A percentile compares a stretch with the other conserved stretches of the same genome.
phyloP scores from a whole-genome alignment of 2,113 vertebrate genomes.

The Pseudorasbora parva region DNA sequence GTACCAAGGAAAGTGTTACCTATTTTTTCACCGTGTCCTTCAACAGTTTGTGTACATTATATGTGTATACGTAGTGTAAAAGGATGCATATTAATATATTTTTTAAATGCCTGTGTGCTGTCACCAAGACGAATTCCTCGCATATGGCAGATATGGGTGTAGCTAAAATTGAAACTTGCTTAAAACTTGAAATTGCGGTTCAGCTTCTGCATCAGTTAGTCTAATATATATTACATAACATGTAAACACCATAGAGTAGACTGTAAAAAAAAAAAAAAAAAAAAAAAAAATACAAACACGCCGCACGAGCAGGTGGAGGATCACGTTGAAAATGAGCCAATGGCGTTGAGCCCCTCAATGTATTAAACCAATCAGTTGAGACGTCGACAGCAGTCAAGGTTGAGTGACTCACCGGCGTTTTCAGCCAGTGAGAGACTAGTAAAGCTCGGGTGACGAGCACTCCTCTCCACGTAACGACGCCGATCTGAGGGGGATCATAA shows the following conservation, averaged over 20 bases:
- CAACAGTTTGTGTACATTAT: too few relatives aligned
- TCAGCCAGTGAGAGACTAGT: neutral
- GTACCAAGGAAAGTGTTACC: too few relatives aligned
- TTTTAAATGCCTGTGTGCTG: too few relatives aligned
- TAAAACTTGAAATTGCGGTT: neutral
- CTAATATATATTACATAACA: neutral
- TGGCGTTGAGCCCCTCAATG: neutral
- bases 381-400: neutral
- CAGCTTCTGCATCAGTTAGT: neutral
- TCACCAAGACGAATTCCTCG: too few relatives aligned
- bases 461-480: neutral
- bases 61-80: too few relatives aligned
- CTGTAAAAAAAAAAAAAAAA: too few relatives aligned
- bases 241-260: too few relatives aligned
- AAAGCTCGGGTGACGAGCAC: neutral
- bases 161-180: too few relatives aligned
- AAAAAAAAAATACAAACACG: constrained; percentile 27
- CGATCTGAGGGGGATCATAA: neutral
- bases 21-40: too few relatives aligned
- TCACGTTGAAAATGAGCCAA: neutral
- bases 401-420: constrained; percentile 17
- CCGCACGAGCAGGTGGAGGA: neutral
- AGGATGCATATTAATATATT: too few relatives aligned
- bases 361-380: constrained; percentile 43
- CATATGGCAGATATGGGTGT: too few relatives aligned